Percentiles rank a stretch among this genome's conserved stretches.
phyloP scores from a whole-genome alignment of 2,888 invertebrate genomes.

The Cryptosula pallasiana region DNA sequence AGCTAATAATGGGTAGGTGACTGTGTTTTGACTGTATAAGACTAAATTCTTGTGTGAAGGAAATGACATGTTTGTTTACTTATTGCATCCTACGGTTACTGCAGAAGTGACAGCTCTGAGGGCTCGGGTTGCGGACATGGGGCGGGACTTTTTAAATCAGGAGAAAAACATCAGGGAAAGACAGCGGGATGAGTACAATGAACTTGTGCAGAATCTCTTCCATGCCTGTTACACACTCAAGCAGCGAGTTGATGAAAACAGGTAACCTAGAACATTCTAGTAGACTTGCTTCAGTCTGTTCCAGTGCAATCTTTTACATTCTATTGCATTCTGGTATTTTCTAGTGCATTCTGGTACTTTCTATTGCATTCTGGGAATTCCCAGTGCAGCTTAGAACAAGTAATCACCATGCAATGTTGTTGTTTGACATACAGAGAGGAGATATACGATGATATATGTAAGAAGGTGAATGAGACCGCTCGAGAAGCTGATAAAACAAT shows the following conservation, averaged over 20 bases:
- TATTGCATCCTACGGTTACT: too few species aligned
- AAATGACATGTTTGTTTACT: too few species aligned
- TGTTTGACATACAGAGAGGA: conserved; percentile 35
- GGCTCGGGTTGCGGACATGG: conserved; percentile 48
- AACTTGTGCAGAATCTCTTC: conserved; percentile 47
- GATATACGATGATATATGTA: conserved; percentile 39
- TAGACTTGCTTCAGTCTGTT: background rate
- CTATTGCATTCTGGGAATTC: too few species aligned
- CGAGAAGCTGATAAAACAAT: conserved; percentile 40
- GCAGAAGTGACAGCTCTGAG: conserved; percentile 49
- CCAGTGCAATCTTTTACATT: too few species aligned
- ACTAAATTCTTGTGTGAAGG: too few species aligned
- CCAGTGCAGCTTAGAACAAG: too few species aligned
- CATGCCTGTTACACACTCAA: conserved; percentile 42
- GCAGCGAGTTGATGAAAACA: conserved; percentile 49
- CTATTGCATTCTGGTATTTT: too few species aligned
- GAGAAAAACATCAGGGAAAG: conserved; percentile 43
- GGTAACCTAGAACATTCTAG: conserved; percentile 33
- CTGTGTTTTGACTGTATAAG: too few species aligned
- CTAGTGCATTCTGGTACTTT: too few species aligned
- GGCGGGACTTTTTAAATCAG: conserved; percentile 38
- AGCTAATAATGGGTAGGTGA: conserved; percentile 39
- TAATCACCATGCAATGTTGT: too few species aligned
- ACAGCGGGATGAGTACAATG: conserved; percentile 48
- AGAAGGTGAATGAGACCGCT: conserved; percentile 41